phyloP scores from a whole-genome alignment of 1,140 invertebrate species.

The Sogatella furcifera region DNA sequence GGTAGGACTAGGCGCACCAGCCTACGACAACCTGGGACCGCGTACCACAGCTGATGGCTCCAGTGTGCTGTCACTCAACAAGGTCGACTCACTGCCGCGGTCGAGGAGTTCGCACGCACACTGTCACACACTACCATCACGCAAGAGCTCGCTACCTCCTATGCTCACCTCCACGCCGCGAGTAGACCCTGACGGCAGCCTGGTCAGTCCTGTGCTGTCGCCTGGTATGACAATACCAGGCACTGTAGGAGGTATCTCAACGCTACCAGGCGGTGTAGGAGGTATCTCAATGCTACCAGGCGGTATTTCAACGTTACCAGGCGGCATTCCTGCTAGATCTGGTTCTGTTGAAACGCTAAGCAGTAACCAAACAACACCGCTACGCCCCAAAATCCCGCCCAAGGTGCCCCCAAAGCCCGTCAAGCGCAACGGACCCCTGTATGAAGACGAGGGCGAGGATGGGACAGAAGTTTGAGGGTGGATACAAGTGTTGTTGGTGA shows the following conservation, averaged over 20 bases:
- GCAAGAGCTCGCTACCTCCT: constrained; percentile 31
- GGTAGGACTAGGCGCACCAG: constrained; percentile 39
- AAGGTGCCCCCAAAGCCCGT: constrained; percentile 71
- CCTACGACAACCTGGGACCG: constrained; percentile 73
- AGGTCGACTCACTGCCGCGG: constrained; percentile 34
- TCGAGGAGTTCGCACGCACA: constrained; percentile 44
- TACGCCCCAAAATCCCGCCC: constrained; percentile 57
- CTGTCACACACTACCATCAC: constrained; percentile 29
- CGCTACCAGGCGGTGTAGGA: no score
- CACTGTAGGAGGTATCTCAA: no score
- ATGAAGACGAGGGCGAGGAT: constrained; percentile 76
- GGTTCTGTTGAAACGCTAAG: constrained; percentile 10
- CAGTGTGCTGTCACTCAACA: constrained; percentile 63
- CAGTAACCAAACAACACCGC: constrained; percentile 15
- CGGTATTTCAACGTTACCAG: background rate
- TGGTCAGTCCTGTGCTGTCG: background rate
- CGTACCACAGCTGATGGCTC: constrained; percentile 77
- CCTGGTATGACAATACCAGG: background rate
- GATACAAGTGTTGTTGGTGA: background rate
- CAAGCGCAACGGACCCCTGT: constrained; percentile 54
- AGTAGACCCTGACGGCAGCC: constrained; percentile 10
- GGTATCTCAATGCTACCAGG: background rate
- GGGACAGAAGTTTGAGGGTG: constrained; percentile 64
- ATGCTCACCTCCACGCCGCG: constrained; percentile 38
- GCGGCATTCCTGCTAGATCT: constrained; percentile 4